phyloP scores from a whole-genome alignment of 2,888 invertebrate species.

The Pyralis farinalis region DNA sequence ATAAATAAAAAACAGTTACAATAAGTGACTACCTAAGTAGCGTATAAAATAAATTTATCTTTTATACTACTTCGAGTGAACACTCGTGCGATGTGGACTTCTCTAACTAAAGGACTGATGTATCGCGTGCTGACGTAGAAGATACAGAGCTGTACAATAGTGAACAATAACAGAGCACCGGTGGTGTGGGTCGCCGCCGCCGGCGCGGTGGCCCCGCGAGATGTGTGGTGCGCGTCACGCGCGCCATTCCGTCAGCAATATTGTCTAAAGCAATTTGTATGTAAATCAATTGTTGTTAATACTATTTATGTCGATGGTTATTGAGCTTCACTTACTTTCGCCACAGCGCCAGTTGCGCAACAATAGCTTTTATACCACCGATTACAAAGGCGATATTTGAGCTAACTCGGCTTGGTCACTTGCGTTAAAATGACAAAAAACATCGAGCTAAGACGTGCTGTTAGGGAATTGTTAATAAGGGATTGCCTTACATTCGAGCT shows the following conservation, averaged over 20 bases:
- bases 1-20: too few relatives aligned
- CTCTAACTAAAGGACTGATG: too few relatives aligned
- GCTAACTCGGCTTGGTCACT: slow-evolving; percentile 19
- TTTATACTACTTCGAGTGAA: too few relatives aligned
- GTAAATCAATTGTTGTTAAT: slow-evolving; percentile 81
- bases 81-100: too few relatives aligned
- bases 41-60: too few relatives aligned
- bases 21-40: too few relatives aligned
- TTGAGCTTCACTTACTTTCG: slow-evolving; percentile 72
- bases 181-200: too few relatives aligned
- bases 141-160: too few relatives aligned
- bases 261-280: slow-evolving; percentile 81
- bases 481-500: slow-evolving; percentile 44
- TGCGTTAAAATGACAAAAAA: slow-evolving; percentile 50
- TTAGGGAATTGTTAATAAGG: slow-evolving; percentile 70
- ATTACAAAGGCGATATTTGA: slow-evolving; percentile 27
- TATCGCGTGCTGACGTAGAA: too few relatives aligned
- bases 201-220: slow-evolving; percentile 33
- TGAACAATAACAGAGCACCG: too few relatives aligned
- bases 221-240: slow-evolving; percentile 67
- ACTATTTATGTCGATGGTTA: slow-evolving; percentile 78
- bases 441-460: slow-evolving; percentile 55
- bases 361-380: slow-evolving; percentile 30
- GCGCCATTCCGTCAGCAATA: slow-evolving; percentile 77
- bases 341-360: slow-evolving; percentile 32